Evolutionary conservation across 2,113 vertebrate genomes (phyloP), one percentile per base, ranked within the genome.

Genomic region (Halcyon malimbica): DNA sequence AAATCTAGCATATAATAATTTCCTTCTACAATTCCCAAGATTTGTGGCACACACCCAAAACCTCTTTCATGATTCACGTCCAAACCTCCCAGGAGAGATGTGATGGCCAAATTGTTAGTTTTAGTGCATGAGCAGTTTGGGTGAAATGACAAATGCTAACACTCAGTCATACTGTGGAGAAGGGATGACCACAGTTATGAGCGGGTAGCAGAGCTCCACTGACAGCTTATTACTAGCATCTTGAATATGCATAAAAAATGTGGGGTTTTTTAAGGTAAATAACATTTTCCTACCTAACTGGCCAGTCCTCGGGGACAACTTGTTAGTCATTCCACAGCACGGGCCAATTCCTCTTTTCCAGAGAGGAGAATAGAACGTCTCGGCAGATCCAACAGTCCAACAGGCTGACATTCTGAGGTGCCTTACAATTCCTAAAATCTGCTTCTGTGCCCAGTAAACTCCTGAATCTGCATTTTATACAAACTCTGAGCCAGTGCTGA

Each of bases 211-310:
- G 42, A 91, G 70, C 77, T 94, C 62, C 63, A 51, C 48, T 76
- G 70, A 51, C 10, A 19, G 57, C 63, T 94, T 96, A 96, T 96
- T 96, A 94, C 96, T 96, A 95, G 89, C 62, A 74, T 54, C 82
- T 56, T 83, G 48, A 90, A 92, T 80, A 48, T 6, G 48, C 0
- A 0, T 70, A 76, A 85, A 95, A 51, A 69, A 13, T 0, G 0
- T 71, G 29, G 2, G 2, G 19, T 83, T 63, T 82, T 95, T 92
- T 60, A 87, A 96, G 80, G 94, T 95, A 96, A 94, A 94, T 94
- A 95, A 96, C 82, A 96, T 94, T 91, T 96, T 96, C 96, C 97
- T 96, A 94, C 94, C 95, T 96, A 95, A 87, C 95, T 91, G 83
- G 74, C 92, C 85, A 85, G 53, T 83, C 89, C 70, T 96, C 56